phyloP scores from a whole-genome alignment of 2,888 invertebrate genomes.

The Stenurella melanura region DNA sequence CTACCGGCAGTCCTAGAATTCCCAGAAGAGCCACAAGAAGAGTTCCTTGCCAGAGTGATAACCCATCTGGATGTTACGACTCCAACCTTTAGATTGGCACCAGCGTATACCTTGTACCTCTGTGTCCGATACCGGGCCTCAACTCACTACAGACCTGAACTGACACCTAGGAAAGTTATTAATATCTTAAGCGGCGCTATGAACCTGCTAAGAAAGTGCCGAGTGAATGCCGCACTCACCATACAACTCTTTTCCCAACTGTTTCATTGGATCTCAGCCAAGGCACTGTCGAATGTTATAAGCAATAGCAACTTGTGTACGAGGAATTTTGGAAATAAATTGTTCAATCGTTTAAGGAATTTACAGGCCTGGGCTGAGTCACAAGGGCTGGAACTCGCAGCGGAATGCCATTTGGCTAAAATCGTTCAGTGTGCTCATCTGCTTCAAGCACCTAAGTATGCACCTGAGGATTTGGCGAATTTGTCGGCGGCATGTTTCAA shows the following conservation, averaged over 20 bases:
- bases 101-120: conserved; percentile 97
- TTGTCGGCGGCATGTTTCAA: conserved; percentile 96
- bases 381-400: conserved; percentile 96
- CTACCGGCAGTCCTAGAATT: conserved; percentile 96
- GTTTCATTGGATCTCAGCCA: conserved; percentile 89
- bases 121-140: conserved; percentile 95
- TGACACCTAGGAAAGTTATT: conserved; percentile 81
- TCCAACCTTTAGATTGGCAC: conserved; percentile 95
- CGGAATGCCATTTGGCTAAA: conserved; percentile 98
- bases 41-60: conserved; percentile 91
- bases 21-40: conserved; percentile 95
- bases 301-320: conserved; percentile 86
- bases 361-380: conserved; percentile 95
- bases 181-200: conserved; percentile 91
- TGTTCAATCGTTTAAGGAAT: conserved; percentile 88
- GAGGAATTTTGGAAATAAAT: conserved; percentile 88
- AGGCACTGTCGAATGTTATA: conserved; percentile 76
- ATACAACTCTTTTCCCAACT: conserved; percentile 99
- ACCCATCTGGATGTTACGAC: conserved; percentile 91
- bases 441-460: conserved; percentile 87
- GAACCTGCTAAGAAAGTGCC: conserved; percentile 92
- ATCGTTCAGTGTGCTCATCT: conserved; percentile 94
- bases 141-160: conserved; percentile 93
- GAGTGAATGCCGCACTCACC: conserved; percentile 98
- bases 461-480: conserved; percentile 90